phyloP scores from a whole-genome alignment of 2,797 vertebrate genomes.

The Thunnus albacares region DNA sequence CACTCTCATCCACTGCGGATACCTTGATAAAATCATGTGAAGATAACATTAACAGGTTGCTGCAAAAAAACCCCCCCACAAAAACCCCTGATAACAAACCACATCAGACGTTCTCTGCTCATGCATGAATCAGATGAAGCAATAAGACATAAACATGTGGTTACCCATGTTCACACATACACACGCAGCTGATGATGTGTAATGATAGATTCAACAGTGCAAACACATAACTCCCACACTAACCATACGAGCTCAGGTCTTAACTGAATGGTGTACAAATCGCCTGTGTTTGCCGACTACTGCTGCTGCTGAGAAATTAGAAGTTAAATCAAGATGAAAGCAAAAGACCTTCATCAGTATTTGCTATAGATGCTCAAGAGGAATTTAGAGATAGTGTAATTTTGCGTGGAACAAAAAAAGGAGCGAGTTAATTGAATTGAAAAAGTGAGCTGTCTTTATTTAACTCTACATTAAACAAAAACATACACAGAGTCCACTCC shows the following conservation, averaged over 20 bases:
- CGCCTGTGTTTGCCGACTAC: background rate
- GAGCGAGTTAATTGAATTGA: background rate
- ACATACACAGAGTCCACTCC: background rate
- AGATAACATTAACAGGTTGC: background rate
- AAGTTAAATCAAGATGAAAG: background rate
- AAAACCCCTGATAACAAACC: background rate
- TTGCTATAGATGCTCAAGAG: background rate
- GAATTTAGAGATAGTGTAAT: background rate
- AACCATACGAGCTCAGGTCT: too few relatives aligned
- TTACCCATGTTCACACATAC: background rate
- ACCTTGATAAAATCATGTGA: background rate
- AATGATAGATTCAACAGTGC: background rate
- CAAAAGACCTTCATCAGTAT: background rate
- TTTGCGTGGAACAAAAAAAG: background rate
- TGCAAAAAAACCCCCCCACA: too few relatives aligned
- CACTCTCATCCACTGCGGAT: background rate
- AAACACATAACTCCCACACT: conserved; percentile 7
- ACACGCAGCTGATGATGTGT: background rate
- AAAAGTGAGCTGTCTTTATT: background rate
- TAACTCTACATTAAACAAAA: background rate
- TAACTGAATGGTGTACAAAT: background rate
- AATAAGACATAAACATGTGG: background rate
- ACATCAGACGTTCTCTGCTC: too few relatives aligned
- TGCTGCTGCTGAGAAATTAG: background rate
- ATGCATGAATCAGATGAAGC: background rate